A percentile compares a stretch with the other conserved stretches of the same genome.
Conservation (phyloP, 2,113 vertebrate species). For the Percina caprodes region DNA sequence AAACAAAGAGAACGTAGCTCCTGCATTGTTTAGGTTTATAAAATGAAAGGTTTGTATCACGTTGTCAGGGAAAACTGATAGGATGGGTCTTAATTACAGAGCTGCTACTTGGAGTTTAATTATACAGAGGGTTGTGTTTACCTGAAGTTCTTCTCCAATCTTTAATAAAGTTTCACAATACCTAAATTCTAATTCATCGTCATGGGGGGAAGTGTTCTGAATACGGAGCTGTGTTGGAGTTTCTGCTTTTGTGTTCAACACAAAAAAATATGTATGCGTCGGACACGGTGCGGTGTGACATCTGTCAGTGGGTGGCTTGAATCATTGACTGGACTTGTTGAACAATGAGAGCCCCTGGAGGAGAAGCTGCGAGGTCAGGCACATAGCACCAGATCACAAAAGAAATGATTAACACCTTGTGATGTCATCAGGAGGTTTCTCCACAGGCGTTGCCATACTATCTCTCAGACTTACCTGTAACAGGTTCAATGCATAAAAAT, state of each 20-base stretch:
- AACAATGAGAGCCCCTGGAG: conserved; percentile 22
- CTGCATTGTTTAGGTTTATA: conserved; percentile 30
- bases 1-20: conserved; percentile 13
- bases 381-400: background rate
- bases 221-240: conserved; percentile 15
- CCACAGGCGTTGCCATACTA: background rate
- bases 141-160: conserved; percentile 13
- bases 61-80: conserved; percentile 39
- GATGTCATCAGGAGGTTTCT: conserved; percentile 1
- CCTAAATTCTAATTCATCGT: conserved; percentile 39
- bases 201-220: conserved; percentile 1
- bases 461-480: background rate
- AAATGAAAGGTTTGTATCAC: conserved; percentile 40
- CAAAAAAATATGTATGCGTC: conserved; percentile 50
- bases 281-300: conserved; percentile 34
- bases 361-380: conserved; percentile 26
- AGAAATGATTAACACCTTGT: background rate
- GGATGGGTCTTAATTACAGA: conserved; percentile 42
- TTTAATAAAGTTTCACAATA: conserved; percentile 45
- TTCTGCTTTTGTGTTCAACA: conserved; percentile 35
- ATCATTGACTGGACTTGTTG: conserved; percentile 16
- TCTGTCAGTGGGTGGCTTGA: conserved; percentile 32
- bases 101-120: conserved; percentile 46
- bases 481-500: background rate
- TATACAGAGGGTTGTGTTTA: conserved; percentile 41